Conservation (phyloP, 2,888 invertebrate genomes). For the Cheilosia soror region DNA sequence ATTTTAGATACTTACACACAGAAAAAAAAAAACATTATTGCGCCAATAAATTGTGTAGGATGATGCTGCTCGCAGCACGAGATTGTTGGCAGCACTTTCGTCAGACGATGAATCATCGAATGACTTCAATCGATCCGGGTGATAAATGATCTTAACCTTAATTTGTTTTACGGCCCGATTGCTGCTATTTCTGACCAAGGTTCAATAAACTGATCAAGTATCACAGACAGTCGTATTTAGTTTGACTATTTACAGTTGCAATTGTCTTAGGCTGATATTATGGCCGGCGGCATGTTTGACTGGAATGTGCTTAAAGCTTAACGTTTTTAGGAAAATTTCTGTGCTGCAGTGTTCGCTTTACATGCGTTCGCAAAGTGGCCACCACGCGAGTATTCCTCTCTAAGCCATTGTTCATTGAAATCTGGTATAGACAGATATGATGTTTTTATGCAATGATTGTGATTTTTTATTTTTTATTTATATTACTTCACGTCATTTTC, state of each 20-base stretch:
- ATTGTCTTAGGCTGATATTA: background rate
- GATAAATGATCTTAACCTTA: slow-evolving; percentile 40
- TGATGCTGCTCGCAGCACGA: background rate
- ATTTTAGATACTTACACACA: background rate
- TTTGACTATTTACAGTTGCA: background rate
- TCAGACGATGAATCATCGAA: slow-evolving; percentile 26
- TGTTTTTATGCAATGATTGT: background rate
- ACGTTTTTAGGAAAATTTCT: background rate
- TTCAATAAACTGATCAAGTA: slow-evolving; percentile 45
- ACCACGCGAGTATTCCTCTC: background rate
- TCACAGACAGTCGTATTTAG: background rate
- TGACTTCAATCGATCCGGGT: slow-evolving; percentile 15
- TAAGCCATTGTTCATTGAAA: slow-evolving; percentile 6
- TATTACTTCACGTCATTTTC: slow-evolving; percentile 6
- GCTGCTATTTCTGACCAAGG: slow-evolving; percentile 19
- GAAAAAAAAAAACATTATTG: background rate
- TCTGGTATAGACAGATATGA: background rate
- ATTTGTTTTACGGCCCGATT: slow-evolving; percentile 27
- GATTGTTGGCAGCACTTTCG: background rate
- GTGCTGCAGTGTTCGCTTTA: background rate
- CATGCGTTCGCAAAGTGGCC: background rate
- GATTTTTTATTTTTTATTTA: background rate
- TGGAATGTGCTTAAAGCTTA: background rate
- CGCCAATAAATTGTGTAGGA: slow-evolving; percentile 1
- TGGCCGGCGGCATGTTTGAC: background rate